Conservation (phyloP, 2,797 vertebrate genomes). For the Sebastes hubbsi region DNA sequence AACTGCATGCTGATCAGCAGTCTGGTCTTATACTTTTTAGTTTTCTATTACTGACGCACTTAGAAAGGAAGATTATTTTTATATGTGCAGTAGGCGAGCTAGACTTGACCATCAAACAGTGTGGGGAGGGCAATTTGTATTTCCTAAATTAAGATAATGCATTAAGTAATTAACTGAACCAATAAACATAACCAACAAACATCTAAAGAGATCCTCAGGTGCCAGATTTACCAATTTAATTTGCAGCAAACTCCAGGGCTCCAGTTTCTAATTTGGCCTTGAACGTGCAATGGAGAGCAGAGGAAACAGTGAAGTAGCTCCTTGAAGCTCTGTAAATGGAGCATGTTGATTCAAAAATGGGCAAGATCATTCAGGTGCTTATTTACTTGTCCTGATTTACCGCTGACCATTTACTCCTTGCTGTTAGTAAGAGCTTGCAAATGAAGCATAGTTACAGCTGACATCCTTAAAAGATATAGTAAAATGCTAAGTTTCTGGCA, state of each 20-base stretch:
- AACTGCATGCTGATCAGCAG: not conserved
- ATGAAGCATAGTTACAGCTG: not conserved
- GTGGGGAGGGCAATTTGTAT: not conserved
- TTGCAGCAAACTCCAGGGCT: slow-evolving; percentile 48
- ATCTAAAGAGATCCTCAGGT: slow-evolving; percentile 46
- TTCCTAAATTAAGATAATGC: slow-evolving; percentile 37
- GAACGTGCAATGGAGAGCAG: slow-evolving; percentile 34
- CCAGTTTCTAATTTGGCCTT: slow-evolving; percentile 50
- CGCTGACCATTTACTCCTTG: not conserved
- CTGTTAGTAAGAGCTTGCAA: not conserved
- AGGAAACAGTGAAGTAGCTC: slow-evolving; percentile 13
- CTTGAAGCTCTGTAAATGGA: slow-evolving; percentile 15
- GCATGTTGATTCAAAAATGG: slow-evolving; percentile 10
- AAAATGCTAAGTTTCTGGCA: not conserved
- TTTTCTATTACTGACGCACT: not conserved
- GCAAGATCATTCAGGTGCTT: slow-evolving; percentile 12
- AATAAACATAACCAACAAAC: slow-evolving; percentile 47
- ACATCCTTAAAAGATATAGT: not conserved
- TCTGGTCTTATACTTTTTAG: not conserved
- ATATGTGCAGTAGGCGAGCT: not conserved
- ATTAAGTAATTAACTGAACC: slow-evolving; percentile 52
- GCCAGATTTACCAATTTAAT: slow-evolving; percentile 53
- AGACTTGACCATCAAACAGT: slow-evolving; percentile 2
- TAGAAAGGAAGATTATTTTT: not conserved
- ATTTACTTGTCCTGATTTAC: not conserved